Base-by-base conservation (phyloP, 2,797 vertebrate species). In the Melanotaenia trifasciata region DNA sequence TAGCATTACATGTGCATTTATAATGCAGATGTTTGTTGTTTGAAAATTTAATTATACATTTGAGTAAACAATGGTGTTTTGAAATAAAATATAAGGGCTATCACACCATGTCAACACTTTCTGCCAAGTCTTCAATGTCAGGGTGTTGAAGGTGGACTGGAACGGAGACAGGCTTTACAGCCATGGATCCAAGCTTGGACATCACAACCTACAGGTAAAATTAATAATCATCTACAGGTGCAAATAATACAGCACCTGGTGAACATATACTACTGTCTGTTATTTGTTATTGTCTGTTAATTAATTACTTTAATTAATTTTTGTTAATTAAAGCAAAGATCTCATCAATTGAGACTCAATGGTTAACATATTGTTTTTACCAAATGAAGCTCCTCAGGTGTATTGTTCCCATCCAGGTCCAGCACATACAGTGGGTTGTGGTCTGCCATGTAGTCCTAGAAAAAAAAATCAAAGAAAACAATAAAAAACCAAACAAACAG, bases 381-480 rank as follows among this genome's bases (percentile, higher is more conserved):
- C 47, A 58, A 56, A 80, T 95, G 93, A 58, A 96, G 89, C 40
- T 95, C 92, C 26, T 96, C 94, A 64, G 93, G 84, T 57, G 90
- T 63, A 54, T 90, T 94, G 85, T 94, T 96, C 92, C 97, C 98
- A 90, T 99, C 95, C 58, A 99, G 84, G 80, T 99, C 96, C 87
- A 99, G 92, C 61, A 97, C 84, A 77, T 91, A 94, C 0, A 94
- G 89, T 2, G 94, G 94, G 83, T 96, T 92, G 16, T 96, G 96
- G 24, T 92, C 89, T 67, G 90, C 85, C 93, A 98, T 96, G 74
- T 96, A 92, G 68, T 96, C 94, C 98, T 99, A 69, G 14, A 78
- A 72, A 54, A 2, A 2, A 56, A 16, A 81, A 22, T 58, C 5
- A 18, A 16, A 11, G 36, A 57, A 28, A 5, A 32, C 20, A 5